Conservation (phyloP, 1,140 invertebrate species). For the Tyrophagus putrescentiae region DNA sequence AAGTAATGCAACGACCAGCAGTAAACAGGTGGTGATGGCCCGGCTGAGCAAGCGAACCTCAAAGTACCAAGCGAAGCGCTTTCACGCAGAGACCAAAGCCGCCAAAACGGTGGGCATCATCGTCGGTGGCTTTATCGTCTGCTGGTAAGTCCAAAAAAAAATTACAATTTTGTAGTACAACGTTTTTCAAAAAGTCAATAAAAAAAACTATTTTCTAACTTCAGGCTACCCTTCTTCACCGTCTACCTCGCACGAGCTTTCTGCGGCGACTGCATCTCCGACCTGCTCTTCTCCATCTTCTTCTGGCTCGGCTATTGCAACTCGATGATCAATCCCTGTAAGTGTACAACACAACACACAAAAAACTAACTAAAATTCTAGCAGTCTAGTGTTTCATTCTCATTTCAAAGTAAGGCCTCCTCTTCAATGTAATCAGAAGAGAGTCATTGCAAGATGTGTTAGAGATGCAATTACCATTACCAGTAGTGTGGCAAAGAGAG, state of each 20-base stretch:
- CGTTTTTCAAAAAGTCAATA: neutral
- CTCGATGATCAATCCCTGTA: conserved; percentile 66
- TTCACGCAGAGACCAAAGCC: conserved; percentile 79
- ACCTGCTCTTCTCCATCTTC: conserved; percentile 67
- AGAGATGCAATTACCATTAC: no score
- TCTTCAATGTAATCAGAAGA: neutral
- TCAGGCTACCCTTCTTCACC: conserved; percentile 68
- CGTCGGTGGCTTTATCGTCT: conserved; percentile 78
- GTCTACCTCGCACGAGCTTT: conserved; percentile 74
- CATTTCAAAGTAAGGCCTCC: neutral
- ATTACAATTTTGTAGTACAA: no score
- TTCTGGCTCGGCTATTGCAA: conserved; percentile 97
- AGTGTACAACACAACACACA: no score
- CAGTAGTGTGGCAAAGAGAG: no score
- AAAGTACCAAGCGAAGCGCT: conserved; percentile 66
- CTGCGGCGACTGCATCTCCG: conserved; percentile 58
- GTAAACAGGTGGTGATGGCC: conserved; percentile 39
- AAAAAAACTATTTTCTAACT: neutral
- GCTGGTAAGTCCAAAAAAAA: conserved; percentile 45
- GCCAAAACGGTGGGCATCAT: conserved; percentile 86
- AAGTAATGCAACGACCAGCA: no score
- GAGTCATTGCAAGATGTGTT: neutral
- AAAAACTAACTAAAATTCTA: no score
- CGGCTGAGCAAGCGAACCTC: conserved; percentile 68
- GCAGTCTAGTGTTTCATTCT: neutral